Evolutionary conservation across 2,113 vertebrate species (phyloP), one percentile per base, ranked within the genome.

Genomic region (Eupsittula cactorum): DNA sequence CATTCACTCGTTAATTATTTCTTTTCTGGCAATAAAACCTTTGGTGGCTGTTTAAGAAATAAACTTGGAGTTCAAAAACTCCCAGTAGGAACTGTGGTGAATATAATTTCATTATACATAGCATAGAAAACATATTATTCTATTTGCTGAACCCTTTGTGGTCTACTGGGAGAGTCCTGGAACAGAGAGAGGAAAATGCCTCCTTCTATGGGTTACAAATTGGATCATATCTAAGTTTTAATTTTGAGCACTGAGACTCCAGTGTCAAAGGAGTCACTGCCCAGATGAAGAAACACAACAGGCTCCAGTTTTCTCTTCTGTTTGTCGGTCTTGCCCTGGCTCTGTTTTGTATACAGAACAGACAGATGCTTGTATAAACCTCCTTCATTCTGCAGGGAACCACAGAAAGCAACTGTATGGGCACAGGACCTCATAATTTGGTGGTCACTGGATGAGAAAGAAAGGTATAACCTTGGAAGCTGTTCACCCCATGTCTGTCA

Each of bases 1-100:
- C 52, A 59, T 59, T 92, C 50, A 90, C 28, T 79, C 67, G 91
- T 89, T 95, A 92, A 95, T 92, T 95, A 94, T 93, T 94, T 92
- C 69, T 71, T 95, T 71, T 96, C 90, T 93, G 78, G 78, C 44
- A 96, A 76, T 60, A 84, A 90, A 96, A 73, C 52, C 65, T 91
- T 79, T 0, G 2, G 57, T 75, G 64, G 3, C 49, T 94, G 86
- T 90, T 92, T 93, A 93, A 93, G 86, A 93, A 91, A 93, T 83
- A 88, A 95, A 81, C 24, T 44, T 42, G 44, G 57, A 94, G 76
- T 73, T 89, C 86, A 94, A 93, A 93, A 93, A 71, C 28, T 87
- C 88, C 88, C 86, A 53, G 73, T 55, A 84, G 93, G 80, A 93
- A 79, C 57, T 73, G 86, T 62, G 69, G 76, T 93, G 65, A 89